Evolutionary conservation across 2,888 invertebrate species (phyloP), one percentile per base, ranked within the genome.

Genomic region (Rotaria magnacalcarata): DNA sequence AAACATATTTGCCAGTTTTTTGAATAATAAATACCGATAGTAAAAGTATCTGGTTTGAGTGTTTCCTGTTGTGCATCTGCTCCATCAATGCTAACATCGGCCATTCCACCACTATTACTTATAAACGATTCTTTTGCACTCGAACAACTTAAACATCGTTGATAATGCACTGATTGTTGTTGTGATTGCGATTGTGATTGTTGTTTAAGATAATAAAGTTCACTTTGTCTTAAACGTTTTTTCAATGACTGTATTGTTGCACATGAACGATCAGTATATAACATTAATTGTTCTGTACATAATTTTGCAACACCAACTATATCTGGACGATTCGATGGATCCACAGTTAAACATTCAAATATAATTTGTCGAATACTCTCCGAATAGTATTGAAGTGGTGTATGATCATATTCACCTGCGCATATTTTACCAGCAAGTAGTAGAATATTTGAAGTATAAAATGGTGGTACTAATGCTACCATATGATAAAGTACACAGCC

Each of bases 401-500:
- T 10, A 47, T 47, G 47, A 80, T 80, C 80, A 80, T 80, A 80
- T 14, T 86, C 85, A 24, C 85, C 43, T 50, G 74, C 27, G 21
- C 88, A 86, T 87, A 90, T 90, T 89, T 89, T 90, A 50, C 89
- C 91, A 47, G 91, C 91, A 34, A 92, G 89, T 60, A 90, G 89
- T 50, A 92, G 89, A 91, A 91, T 91, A 87, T 91, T 91, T 74
- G 89, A 89, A 85, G 90, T 90, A 88, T 89, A 90, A 89, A 92
- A 92, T 1, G 91, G 91, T 0, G 91, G 91, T 86, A 90, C 88
- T 24, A 92, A 88, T 14, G 89, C 89, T 88, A 91, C 90, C 90
- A 92, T 91, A 89, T 92, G 91, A 88, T 92, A 92, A 56, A 92
- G 88, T 80, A 92, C 90, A 88, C 92, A 92, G 10, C 92, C 92